These are phyloP conservation scores for Mactromeris polynyma DNA, from an alignment of 2,888 invertebrate species.

Conservation along the genomic window DNA sequence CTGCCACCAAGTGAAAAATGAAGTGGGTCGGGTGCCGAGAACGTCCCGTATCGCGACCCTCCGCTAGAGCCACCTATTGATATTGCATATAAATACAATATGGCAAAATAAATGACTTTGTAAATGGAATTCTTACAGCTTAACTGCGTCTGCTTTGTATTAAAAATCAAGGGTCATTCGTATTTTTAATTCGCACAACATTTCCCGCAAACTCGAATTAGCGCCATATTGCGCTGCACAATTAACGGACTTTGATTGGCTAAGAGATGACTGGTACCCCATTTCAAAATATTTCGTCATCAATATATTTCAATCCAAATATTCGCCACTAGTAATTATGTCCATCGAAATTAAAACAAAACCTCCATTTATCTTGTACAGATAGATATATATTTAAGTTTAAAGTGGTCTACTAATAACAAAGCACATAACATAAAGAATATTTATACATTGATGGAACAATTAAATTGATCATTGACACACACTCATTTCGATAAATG, in stretches of 20 bases:
- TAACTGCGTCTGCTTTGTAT: too few relatives aligned
- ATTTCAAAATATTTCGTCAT: background rate
- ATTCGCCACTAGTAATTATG: background rate
- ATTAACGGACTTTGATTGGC: background rate
- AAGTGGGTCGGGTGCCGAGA: background rate
- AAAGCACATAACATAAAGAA: too few relatives aligned
- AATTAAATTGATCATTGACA: too few relatives aligned
- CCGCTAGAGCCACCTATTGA: too few relatives aligned
- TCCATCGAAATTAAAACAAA: too few relatives aligned
- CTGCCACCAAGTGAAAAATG: background rate
- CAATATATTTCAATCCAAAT: background rate
- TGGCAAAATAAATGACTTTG: background rate
- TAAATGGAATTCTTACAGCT: too few relatives aligned
- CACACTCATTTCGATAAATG: too few relatives aligned
- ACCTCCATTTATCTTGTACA: too few relatives aligned
- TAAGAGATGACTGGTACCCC: background rate
- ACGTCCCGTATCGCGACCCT: background rate
- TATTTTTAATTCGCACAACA: background rate
- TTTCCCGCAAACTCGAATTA: constrained; percentile 40
- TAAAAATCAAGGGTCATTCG: too few relatives aligned
- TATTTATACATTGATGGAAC: too few relatives aligned
- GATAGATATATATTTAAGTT: too few relatives aligned
- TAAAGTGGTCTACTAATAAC: too few relatives aligned
- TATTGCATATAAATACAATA: background rate
- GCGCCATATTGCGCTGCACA: constrained; percentile 34